Evolutionary conservation across 2,797 vertebrate species (phyloP).

Genomic region (Mionectes olivaceus): DNA sequence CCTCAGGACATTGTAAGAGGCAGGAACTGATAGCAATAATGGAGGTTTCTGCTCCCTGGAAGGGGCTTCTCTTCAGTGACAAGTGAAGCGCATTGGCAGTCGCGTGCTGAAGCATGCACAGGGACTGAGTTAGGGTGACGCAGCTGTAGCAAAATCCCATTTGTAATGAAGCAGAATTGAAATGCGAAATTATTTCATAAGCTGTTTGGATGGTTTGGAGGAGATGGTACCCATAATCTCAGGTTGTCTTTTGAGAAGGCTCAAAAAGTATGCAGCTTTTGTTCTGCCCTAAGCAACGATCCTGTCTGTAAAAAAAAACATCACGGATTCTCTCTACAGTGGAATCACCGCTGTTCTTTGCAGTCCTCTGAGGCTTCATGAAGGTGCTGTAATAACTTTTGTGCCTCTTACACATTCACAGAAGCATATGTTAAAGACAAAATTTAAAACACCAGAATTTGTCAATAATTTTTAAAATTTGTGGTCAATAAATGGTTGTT

Average conservation of each 20-base stretch:
- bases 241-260: background rate
- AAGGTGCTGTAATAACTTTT: background rate
- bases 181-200: background rate
- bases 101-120: accelerated
- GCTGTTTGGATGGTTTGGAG: background rate
- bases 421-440: background rate
- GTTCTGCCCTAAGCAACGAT: background rate
- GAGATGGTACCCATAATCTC: background rate
- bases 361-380: background rate
- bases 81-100: background rate
- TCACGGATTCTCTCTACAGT: background rate
- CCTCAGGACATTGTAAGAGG: background rate
- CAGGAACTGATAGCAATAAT: background rate
- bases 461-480: background rate
- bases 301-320: background rate
- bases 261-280: background rate
- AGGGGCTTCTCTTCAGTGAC: background rate
- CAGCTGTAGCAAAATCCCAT: background rate
- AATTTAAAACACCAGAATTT: background rate
- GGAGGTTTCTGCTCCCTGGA: background rate
- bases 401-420: background rate
- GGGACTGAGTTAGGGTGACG: background rate
- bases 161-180: background rate
- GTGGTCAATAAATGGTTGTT: background rate
- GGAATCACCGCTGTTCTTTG: background rate